phyloP scores from a whole-genome alignment of 35 echinoderm and acorn worm species.

The Nesometra sesokonis region DNA sequence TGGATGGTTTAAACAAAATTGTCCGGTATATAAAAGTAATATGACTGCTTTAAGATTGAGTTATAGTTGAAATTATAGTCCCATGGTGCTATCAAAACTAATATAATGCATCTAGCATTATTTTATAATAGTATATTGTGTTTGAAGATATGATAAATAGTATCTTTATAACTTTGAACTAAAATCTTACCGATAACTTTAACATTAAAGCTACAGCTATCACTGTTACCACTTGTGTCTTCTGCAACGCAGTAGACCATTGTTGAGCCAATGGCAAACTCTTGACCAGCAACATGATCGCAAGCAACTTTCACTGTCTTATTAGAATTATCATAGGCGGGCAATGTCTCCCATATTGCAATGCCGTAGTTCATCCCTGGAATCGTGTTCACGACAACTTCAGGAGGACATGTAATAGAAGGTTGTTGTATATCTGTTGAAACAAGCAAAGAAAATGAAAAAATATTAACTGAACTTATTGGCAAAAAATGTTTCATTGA shows the following conservation, averaged over 20 bases:
- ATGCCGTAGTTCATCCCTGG: not conserved
- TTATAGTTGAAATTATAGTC: no score
- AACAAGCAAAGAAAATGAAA: not conserved
- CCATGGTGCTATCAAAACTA: no score
- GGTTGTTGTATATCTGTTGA: not conserved
- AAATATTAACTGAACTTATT: no score
- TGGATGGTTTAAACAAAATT: no score
- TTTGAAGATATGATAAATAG: no score
- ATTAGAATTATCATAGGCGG: not conserved
- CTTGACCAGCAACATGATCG: not conserved
- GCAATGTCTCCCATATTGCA: not conserved
- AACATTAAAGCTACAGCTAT: not conserved
- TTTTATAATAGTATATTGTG: no score
- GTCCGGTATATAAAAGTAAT: no score
- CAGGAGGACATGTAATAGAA: not conserved
- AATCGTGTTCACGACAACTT: not conserved
- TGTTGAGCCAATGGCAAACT: not conserved
- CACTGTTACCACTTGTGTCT: not conserved
- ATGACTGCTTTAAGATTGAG: no score
- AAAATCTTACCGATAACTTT: not conserved
- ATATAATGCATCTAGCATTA: no score
- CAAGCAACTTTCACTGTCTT: not conserved
- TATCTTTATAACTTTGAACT: no score
- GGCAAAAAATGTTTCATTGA: no score
- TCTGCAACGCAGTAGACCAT: not conserved